Conservation (phyloP, 2,113 vertebrate genomes). For the Tautogolabrus adspersus region DNA sequence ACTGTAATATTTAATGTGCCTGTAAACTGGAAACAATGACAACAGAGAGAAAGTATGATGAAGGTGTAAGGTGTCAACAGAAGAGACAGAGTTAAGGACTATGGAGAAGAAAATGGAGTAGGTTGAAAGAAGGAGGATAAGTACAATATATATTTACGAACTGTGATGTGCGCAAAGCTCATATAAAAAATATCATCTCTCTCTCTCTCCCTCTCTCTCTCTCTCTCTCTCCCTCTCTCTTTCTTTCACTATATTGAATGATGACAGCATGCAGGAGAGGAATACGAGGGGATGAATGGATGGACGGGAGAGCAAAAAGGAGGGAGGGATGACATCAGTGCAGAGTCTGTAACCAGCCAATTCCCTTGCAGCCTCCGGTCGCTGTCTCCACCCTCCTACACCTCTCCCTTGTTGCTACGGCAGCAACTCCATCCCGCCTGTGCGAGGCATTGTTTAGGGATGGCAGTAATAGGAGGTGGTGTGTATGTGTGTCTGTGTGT, state of each 20-base stretch:
- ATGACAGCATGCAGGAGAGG: conserved; percentile 62
- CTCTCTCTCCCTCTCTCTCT: neutral
- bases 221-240: conserved; percentile 1
- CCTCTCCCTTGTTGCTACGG: conserved; percentile 81
- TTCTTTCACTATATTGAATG: conserved; percentile 61
- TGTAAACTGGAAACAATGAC: neutral
- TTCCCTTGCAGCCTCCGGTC: conserved; percentile 49
- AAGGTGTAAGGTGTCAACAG: neutral
- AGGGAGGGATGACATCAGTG: conserved; percentile 68
- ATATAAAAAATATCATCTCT: neutral
- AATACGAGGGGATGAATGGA: conserved; percentile 67
- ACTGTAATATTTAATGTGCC: neutral
- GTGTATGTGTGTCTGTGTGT: conserved; percentile 26
- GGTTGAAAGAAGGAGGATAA: neutral
- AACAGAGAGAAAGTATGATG: neutral
- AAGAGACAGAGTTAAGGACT: neutral
- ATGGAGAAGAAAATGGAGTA: conserved; percentile 5
- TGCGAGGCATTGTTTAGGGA: conserved; percentile 55
- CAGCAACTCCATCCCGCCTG: conserved; percentile 65
- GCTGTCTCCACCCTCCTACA: conserved; percentile 64
- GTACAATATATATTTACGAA: conserved; percentile 38
- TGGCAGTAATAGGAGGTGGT: conserved; percentile 53
- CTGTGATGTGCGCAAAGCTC: conserved; percentile 23
- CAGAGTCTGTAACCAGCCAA: conserved; percentile 55
- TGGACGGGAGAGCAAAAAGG: conserved; percentile 35